Conservation (phyloP, 2,888 invertebrate species). For the Phaonia tiefii region DNA sequence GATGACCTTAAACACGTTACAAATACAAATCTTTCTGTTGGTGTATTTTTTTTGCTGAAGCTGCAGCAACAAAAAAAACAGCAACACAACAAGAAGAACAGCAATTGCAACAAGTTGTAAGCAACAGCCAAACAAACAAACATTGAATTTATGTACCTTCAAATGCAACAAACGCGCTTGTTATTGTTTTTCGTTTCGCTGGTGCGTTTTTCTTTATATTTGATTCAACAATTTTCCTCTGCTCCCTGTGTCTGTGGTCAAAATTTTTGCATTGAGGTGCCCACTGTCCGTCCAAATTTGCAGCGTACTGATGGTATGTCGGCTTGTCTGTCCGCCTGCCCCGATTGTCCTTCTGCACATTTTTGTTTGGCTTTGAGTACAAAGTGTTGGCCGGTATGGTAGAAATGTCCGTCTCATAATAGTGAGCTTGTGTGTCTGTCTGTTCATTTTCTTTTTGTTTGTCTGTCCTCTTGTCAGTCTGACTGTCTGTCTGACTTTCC, state of each 20-base stretch:
- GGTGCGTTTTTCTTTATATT: not conserved
- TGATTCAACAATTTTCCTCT: constrained; percentile 13
- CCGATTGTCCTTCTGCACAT: not conserved
- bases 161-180: constrained; percentile 27
- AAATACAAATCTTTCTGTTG: constrained; percentile 49
- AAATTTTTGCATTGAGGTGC: not conserved
- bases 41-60: constrained; percentile 27
- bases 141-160: constrained; percentile 54
- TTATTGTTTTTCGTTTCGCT: not conserved
- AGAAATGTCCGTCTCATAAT: too few relatives aligned
- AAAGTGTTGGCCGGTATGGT: too few relatives aligned
- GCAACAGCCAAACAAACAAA: constrained; percentile 43
- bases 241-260: not conserved
- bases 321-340: not conserved
- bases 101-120: constrained; percentile 54
- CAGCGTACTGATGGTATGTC: not conserved
- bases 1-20: constrained; percentile 62
- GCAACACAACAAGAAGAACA: constrained; percentile 24
- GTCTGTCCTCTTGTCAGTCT: not conserved
- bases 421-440: constrained; percentile 4
- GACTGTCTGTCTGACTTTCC: constrained; percentile 8
- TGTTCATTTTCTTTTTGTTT: not conserved
- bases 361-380: too few relatives aligned
- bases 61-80: not conserved
- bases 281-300: not conserved